Evolutionary conservation across 2,888 invertebrate genomes (phyloP).

Genomic region (Rhingia campestris): DNA sequence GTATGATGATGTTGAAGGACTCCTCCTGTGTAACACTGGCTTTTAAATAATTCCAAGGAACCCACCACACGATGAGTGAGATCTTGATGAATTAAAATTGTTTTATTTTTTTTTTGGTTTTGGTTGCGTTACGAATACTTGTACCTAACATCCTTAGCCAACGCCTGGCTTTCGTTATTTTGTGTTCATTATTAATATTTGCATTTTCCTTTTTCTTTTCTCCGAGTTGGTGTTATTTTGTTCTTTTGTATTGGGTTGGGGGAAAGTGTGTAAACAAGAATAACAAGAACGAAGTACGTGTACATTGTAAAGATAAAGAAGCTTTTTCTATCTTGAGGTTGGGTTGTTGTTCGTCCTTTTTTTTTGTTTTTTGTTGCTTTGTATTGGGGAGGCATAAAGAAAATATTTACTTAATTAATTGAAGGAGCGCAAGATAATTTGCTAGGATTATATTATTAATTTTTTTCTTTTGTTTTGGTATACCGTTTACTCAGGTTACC

Average conservation of each 20-base stretch:
- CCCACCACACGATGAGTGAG: conserved; percentile 18
- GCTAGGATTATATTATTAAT: conserved; percentile 69
- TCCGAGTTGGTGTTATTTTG: background rate
- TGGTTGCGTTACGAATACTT: too few relatives aligned
- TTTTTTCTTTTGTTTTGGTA: conserved; percentile 17
- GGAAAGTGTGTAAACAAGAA: conserved; percentile 44
- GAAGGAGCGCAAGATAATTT: conserved; percentile 69
- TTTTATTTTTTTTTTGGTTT: conserved; percentile 18
- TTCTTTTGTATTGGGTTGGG: background rate
- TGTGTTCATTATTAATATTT: conserved; percentile 72
- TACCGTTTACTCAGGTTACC: background rate
- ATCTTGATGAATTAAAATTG: conserved; percentile 25
- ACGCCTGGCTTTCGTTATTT: conserved; percentile 21
- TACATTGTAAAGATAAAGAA: conserved; percentile 39
- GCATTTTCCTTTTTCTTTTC: conserved; percentile 58
- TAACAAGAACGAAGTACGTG: conserved; percentile 49
- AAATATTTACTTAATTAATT: conserved; percentile 74
- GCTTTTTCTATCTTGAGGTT: conserved; percentile 29
- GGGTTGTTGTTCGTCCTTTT: background rate
- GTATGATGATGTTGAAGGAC: background rate
- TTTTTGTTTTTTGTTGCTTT: conserved; percentile 1
- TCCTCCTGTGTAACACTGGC: conserved; percentile 16
- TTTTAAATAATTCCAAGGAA: conserved; percentile 21
- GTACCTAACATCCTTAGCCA: background rate
- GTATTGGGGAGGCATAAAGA: conserved; percentile 18